phyloP scores from a whole-genome alignment of 1,140 invertebrate species.

The Drosophila ohnishii region DNA sequence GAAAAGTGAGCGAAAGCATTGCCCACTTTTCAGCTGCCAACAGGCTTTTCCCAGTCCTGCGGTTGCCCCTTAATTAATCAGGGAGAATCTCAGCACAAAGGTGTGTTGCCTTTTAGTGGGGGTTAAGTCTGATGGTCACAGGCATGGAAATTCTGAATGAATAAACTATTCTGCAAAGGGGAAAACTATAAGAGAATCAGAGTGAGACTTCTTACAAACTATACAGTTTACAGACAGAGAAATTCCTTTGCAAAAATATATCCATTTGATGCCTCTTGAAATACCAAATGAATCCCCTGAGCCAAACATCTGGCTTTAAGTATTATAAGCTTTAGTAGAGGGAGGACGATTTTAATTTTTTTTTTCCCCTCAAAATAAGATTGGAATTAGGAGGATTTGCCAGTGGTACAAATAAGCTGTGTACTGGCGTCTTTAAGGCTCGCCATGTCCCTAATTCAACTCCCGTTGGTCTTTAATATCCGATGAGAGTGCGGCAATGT shows the following conservation, averaged over 20 bases:
- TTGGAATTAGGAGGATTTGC: not conserved
- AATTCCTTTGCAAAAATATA: not conserved
- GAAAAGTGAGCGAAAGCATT: conserved; percentile 13
- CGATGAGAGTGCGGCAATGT: not conserved
- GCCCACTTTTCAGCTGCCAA: conserved; percentile 26
- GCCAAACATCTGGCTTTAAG: conserved; percentile 1
- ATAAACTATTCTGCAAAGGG: conserved; percentile 5
- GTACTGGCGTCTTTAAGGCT: conserved; percentile 8
- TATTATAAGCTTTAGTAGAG: not conserved
- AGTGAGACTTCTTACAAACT: not conserved
- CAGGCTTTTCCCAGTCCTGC: conserved; percentile 16
- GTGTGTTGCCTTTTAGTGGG: not conserved
- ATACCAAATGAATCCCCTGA: not conserved
- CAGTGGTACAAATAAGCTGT: conserved; percentile 1
- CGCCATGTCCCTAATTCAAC: conserved; percentile 2
- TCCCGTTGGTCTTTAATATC: conserved; percentile 19
- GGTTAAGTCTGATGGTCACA: conserved; percentile 3
- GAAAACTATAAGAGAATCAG: not conserved
- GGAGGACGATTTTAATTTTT: not conserved
- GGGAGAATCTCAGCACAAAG: conserved; percentile 30
- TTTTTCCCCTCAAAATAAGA: not conserved
- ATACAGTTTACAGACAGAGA: not conserved
- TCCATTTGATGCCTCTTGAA: not conserved
- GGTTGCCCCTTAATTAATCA: conserved; percentile 48
- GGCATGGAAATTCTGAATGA: conserved; percentile 9